A percentile compares a stretch with the other conserved stretches of the same genome.
phyloP scores from a whole-genome alignment of 1,140 invertebrate genomes.

The Bombus sylvicola region DNA sequence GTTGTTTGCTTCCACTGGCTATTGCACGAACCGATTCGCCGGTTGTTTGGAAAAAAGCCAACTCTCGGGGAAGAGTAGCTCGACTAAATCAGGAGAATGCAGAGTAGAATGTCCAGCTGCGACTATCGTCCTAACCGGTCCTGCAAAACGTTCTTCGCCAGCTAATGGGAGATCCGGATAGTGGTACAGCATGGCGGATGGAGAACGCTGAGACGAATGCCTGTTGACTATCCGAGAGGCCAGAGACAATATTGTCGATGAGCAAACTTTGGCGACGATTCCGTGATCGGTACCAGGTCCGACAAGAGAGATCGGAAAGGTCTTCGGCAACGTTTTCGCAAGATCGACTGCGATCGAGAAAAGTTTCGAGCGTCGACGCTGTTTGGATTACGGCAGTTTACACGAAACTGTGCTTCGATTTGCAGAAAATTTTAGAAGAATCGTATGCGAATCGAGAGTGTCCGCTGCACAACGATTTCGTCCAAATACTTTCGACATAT shows the following conservation, averaged over 20 bases:
- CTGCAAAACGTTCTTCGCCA: constrained; percentile 54
- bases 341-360: not conserved
- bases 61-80: constrained; percentile 14
- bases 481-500: too few relatives aligned
- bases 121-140: constrained; percentile 65
- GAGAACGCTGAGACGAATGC: constrained; percentile 48
- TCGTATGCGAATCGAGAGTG: too few relatives aligned
- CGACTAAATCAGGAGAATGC: constrained; percentile 48
- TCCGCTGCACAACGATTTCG: too few relatives aligned
- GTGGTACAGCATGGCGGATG: constrained; percentile 63
- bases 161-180: constrained; percentile 70
- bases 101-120: constrained; percentile 37
- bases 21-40: not conserved
- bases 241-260: constrained; percentile 57
- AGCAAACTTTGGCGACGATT: constrained; percentile 53
- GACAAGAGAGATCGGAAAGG: constrained; percentile 13
- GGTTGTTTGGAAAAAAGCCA: constrained; percentile 14
- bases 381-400: not conserved
- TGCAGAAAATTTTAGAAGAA: not conserved
- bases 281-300: constrained; percentile 34
- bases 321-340: not conserved
- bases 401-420: not conserved
- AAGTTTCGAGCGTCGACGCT: not conserved
- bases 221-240: constrained; percentile 34
- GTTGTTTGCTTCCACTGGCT: not conserved